These are phyloP conservation scores for Propsilocerus akamusi DNA, from an alignment of 1,140 invertebrate genomes.

Conservation along the genomic window DNA sequence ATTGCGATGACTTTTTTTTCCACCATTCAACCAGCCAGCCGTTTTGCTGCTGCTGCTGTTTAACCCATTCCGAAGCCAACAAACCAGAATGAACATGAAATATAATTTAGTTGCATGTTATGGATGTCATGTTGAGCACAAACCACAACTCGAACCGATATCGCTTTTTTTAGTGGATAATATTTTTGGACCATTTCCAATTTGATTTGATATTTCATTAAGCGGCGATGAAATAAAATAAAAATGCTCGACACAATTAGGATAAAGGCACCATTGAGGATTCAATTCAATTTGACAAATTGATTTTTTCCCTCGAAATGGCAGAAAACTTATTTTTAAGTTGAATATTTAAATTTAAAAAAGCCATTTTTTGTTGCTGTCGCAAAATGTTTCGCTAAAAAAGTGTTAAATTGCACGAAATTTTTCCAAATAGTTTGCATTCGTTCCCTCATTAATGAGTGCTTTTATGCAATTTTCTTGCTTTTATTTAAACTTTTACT, in stretches of 20 bases:
- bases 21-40: too few relatives aligned
- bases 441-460: too few relatives aligned
- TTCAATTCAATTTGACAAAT: too few relatives aligned
- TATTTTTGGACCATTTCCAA: not conserved
- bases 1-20: too few relatives aligned
- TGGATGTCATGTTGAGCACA: not conserved
- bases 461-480: too few relatives aligned
- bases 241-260: not conserved
- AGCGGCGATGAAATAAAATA: not conserved
- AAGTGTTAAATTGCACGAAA: too few relatives aligned
- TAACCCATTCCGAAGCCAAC: not conserved
- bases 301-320: not conserved
- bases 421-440: too few relatives aligned
- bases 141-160: not conserved
- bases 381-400: not conserved
- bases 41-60: not conserved
- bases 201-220: constrained; percentile 1
- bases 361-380: not conserved
- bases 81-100: not conserved
- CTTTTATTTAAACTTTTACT: too few relatives aligned
- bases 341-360: not conserved
- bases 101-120: not conserved
- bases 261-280: too few relatives aligned
- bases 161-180: not conserved
- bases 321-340: not conserved